Conservation (phyloP, 2,113 vertebrate species). For the Percina caprodes region DNA sequence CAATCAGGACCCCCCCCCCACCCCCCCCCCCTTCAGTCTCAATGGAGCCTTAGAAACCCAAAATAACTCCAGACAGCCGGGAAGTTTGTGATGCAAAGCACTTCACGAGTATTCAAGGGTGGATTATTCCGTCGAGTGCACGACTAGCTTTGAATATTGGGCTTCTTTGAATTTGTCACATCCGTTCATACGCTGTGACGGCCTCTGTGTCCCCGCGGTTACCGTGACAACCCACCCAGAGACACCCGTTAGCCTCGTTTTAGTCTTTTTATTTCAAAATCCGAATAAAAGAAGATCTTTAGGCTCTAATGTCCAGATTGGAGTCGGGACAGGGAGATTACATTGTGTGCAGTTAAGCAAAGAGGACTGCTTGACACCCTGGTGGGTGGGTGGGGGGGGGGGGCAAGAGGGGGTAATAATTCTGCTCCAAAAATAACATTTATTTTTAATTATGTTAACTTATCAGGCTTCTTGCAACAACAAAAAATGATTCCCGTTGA, state of each 20-base stretch:
- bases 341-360: constrained; percentile 11
- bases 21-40: no score
- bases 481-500: constrained; percentile 69
- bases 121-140: constrained; percentile 37
- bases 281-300: constrained; percentile 19
- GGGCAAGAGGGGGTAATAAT: constrained; percentile 39
- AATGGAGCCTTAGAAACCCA: neutral
- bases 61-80: neutral
- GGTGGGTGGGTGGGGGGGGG: neutral
- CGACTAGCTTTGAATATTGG: constrained; percentile 17
- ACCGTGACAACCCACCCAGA: constrained; percentile 20
- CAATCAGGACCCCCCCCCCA: no score
- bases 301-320: constrained; percentile 61
- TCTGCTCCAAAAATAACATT: constrained; percentile 60
- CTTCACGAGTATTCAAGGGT: neutral
- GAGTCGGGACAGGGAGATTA: constrained; percentile 53
- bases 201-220: neutral
- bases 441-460: constrained; percentile 78
- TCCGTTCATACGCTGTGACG: constrained; percentile 18
- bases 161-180: constrained; percentile 11
- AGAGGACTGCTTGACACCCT: constrained; percentile 43
- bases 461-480: constrained; percentile 72
- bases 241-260: constrained; percentile 15
- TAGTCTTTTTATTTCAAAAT: constrained; percentile 17
- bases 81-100: neutral